A percentile compares a stretch with the other conserved stretches of the same genome.
Conservation (phyloP, 1,140 invertebrate genomes). For the Hestina assimilis region DNA sequence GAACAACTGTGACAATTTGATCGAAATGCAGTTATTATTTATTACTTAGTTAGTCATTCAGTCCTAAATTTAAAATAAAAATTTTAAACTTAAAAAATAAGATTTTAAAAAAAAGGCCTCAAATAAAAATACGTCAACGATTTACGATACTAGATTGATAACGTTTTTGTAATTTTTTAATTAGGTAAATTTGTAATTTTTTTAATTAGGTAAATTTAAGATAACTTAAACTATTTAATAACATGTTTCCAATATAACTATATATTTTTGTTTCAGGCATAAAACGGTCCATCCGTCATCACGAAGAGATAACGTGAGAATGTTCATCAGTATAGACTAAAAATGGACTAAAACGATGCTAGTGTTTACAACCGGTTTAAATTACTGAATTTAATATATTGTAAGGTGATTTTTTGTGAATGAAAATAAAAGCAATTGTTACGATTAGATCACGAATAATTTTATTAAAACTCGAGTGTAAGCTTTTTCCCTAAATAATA, state of each 20-base stretch:
- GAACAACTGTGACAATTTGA: too few species aligned
- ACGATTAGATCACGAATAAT: neutral
- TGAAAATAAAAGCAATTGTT: neutral
- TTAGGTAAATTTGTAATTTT: too few species aligned
- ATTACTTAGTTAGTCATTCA: too few species aligned
- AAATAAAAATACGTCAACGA: too few species aligned
- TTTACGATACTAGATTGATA: too few species aligned
- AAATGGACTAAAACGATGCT: neutral
- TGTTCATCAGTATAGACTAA: slow-evolving; percentile 19
- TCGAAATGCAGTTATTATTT: too few species aligned
- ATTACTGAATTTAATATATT: neutral
- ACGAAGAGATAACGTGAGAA: slow-evolving; percentile 17
- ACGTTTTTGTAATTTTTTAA: too few species aligned
- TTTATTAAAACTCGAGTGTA: neutral
- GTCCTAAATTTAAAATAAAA: neutral
- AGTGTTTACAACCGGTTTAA: neutral
- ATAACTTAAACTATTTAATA: too few species aligned
- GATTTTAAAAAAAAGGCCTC: neutral
- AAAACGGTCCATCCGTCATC: neutral
- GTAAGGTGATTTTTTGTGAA: neutral
- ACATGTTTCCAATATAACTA: neutral
- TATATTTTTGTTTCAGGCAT: slow-evolving; percentile 20
- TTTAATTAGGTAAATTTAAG: too few species aligned
- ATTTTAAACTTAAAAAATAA: neutral
- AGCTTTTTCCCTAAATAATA: neutral